Percentiles rank a stretch among this genome's conserved stretches.
Evolutionary conservation across 2,797 vertebrate species (phyloP).

Genomic region (Melanotaenia maccullochi): DNA sequence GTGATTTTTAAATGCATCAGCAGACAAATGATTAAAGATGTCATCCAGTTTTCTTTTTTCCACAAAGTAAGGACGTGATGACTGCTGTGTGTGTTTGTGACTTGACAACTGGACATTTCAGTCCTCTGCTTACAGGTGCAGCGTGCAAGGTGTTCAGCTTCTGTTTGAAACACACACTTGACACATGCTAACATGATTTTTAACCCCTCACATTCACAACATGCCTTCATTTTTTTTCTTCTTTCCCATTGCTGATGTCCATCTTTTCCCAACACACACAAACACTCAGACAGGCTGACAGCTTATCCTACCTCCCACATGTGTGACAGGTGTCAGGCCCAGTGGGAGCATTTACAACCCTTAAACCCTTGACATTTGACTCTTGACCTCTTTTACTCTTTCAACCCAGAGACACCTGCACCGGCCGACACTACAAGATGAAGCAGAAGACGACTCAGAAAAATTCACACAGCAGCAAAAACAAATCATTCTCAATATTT

Average conservation of each 20-base stretch:
- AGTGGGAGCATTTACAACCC: constrained; percentile 78
- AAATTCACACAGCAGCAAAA: neutral
- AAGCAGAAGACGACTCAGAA: constrained; percentile 42
- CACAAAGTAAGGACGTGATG: neutral
- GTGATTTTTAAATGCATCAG: no score
- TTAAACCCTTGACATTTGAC: constrained; percentile 79
- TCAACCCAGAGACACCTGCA: constrained; percentile 79
- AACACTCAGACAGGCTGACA: constrained; percentile 54
- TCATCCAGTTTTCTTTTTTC: no score
- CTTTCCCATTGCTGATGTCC: constrained; percentile 59
- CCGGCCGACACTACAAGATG: constrained; percentile 43
- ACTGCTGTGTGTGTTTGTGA: constrained; percentile 4
- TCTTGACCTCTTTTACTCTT: constrained; percentile 66
- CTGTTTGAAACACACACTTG: constrained; percentile 44
- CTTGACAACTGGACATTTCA: constrained; percentile 65
- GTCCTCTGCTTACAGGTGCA: constrained; percentile 79
- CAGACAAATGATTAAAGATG: no score
- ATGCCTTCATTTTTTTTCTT: constrained; percentile 63
- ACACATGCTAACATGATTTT: constrained; percentile 60
- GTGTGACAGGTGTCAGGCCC: constrained; percentile 83
- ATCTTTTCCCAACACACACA: constrained; percentile 38
- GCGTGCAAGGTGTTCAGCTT: constrained; percentile 78
- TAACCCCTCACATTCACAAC: constrained; percentile 70
- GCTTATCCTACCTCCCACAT: constrained; percentile 83
- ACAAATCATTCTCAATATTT: neutral